Evolutionary conservation across 1,140 invertebrate genomes (phyloP).

Genomic region (Lycorma delicatula): DNA sequence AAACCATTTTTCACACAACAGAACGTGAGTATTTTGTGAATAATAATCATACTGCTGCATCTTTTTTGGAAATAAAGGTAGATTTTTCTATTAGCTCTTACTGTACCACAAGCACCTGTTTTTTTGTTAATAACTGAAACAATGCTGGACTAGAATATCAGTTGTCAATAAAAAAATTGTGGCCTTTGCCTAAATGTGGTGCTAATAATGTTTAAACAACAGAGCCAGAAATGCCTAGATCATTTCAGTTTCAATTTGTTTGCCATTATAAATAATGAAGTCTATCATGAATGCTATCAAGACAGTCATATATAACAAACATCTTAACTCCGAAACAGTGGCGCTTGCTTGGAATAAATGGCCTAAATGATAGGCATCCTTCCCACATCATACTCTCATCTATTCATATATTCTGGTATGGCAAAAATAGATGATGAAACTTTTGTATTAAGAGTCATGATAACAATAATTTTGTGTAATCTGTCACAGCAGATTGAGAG

Average conservation of each 20-base stretch:
- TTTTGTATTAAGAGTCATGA: slow-evolving; percentile 11
- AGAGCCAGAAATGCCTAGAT: slow-evolving; percentile 7
- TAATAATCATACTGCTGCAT: slow-evolving; percentile 13
- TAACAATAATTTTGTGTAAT: slow-evolving; percentile 21
- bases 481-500: not conserved
- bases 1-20: slow-evolving; percentile 12
- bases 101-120: slow-evolving; percentile 20
- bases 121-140: slow-evolving; percentile 13
- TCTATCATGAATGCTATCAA: slow-evolving; percentile 5
- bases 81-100: slow-evolving; percentile 13
- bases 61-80: slow-evolving; percentile 5
- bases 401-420: slow-evolving; percentile 23
- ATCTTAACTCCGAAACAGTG: slow-evolving; percentile 28
- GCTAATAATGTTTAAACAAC: slow-evolving; percentile 9
- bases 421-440: slow-evolving; percentile 3
- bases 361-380: slow-evolving; percentile 26
- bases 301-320: slow-evolving; percentile 15
- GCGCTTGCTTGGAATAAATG: slow-evolving; percentile 29
- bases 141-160: slow-evolving; percentile 16
- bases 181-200: slow-evolving; percentile 16
- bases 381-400: slow-evolving; percentile 30
- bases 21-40: not conserved
- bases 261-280: slow-evolving; percentile 16
- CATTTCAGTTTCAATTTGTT: not conserved
- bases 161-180: slow-evolving; percentile 18